Evolutionary conservation across 2,888 invertebrate genomes (phyloP).

Genomic region (Acleris sparsana): DNA sequence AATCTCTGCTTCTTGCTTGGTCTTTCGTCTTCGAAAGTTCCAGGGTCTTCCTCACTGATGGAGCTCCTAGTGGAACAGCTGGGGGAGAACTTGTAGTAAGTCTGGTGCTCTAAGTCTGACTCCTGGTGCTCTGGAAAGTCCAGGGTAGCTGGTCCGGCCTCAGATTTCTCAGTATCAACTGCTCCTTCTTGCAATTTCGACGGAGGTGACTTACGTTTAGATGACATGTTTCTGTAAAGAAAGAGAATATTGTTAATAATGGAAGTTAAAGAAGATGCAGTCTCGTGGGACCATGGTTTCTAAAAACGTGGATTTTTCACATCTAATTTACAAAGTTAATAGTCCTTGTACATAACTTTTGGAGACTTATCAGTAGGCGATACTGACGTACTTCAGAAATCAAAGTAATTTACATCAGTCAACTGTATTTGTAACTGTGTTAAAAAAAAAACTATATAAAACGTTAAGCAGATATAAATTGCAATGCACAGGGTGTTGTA

Average conservation of each 20-base stretch:
- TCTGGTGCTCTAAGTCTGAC: slow-evolving; percentile 69
- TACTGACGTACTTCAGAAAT: too few relatives aligned
- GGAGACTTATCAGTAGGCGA: too few relatives aligned
- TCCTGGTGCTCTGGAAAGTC: slow-evolving; percentile 75
- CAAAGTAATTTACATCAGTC: too few relatives aligned
- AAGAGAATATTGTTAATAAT: slow-evolving; percentile 41
- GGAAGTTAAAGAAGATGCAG: too few relatives aligned
- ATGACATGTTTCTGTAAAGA: slow-evolving; percentile 95
- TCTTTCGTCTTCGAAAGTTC: slow-evolving; percentile 84
- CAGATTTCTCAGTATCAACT: slow-evolving; percentile 73
- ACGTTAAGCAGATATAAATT: too few relatives aligned
- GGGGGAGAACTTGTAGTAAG: slow-evolving; percentile 78
- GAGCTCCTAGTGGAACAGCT: slow-evolving; percentile 76
- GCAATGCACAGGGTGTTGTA: too few relatives aligned
- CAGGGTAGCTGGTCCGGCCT: slow-evolving; percentile 80
- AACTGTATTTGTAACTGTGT: too few relatives aligned
- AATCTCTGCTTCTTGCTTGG: slow-evolving; percentile 85
- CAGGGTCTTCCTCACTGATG: slow-evolving; percentile 84
- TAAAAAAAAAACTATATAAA: too few relatives aligned
- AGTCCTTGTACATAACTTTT: too few relatives aligned
- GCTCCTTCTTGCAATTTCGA: slow-evolving; percentile 94
- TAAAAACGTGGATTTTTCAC: too few relatives aligned
- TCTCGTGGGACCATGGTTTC: too few relatives aligned
- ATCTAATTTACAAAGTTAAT: too few relatives aligned
- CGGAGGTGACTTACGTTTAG: slow-evolving; percentile 98